These are phyloP conservation scores for Venturia canescens DNA, from an alignment of 1,140 invertebrate species.

Conservation along the genomic window DNA sequence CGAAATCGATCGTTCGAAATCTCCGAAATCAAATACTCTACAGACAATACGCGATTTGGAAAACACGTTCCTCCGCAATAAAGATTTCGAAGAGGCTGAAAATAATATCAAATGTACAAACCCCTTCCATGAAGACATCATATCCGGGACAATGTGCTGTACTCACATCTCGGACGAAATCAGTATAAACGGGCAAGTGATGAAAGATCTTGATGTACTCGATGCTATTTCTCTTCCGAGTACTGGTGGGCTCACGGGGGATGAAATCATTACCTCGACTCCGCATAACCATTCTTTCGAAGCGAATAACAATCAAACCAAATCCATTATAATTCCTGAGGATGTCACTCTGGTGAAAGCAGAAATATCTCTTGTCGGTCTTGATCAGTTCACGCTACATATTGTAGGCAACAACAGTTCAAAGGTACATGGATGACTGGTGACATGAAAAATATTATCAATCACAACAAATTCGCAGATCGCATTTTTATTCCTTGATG, in stretches of 20 bases:
- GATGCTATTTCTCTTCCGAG: neutral
- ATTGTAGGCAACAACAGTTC: neutral
- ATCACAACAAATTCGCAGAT: too few species aligned
- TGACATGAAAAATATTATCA: too few species aligned
- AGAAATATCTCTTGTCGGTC: constrained; percentile 19
- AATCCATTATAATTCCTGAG: constrained; percentile 6
- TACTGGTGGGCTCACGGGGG: neutral
- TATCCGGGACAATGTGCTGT: constrained; percentile 15
- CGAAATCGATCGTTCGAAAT: neutral
- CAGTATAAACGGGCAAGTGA: neutral
- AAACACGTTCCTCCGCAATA: neutral
- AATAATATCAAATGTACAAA: neutral
- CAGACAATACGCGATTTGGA: neutral
- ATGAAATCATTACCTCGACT: neutral
- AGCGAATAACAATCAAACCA: neutral
- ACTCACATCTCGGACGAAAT: neutral
- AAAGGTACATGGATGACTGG: neutral
- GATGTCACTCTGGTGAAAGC: constrained; percentile 21
- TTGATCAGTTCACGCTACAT: constrained; percentile 19
- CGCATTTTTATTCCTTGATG: too few species aligned
- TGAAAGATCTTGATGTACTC: neutral
- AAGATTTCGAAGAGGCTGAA: neutral
- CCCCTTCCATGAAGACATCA: neutral
- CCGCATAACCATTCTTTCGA: constrained; percentile 9
- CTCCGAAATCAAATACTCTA: neutral